These are phyloP conservation scores for Ateles fusciceps DNA, from an alignment of 2,797 vertebrate species.

Conservation along the genomic window DNA sequence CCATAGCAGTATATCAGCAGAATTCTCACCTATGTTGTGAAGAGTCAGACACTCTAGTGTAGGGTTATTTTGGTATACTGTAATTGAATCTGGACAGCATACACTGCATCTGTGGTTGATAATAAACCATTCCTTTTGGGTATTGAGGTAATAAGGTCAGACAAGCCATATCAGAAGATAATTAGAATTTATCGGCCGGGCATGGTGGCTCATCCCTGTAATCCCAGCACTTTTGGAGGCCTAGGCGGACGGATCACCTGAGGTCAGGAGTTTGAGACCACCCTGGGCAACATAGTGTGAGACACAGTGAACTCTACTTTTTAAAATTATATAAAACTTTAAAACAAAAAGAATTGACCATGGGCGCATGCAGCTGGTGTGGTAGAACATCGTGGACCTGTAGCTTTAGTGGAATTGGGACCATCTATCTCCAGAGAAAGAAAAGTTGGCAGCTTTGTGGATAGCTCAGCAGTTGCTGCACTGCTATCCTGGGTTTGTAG, in stretches of 20 bases:
- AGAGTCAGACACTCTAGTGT: neutral
- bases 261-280: neutral
- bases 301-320: neutral
- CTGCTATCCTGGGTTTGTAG: neutral
- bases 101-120: neutral
- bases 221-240: too few species aligned
- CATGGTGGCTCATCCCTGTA: too few species aligned
- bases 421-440: neutral
- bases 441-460: too few species aligned
- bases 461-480: neutral
- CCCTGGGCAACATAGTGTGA: neutral
- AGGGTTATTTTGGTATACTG: neutral
- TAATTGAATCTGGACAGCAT: neutral
- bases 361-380: neutral
- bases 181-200: neutral
- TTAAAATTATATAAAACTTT: neutral
- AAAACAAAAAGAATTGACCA: neutral
- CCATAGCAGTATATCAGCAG: neutral
- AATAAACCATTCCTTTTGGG: neutral
- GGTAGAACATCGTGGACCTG: neutral
- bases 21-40: neutral
- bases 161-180: neutral
- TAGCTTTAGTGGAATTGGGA: neutral
- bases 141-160: neutral
- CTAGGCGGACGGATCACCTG: too few species aligned